These are phyloP conservation scores for Drosophila athabasca DNA, from an alignment of 1,140 invertebrate genomes.

Conservation along the genomic window DNA sequence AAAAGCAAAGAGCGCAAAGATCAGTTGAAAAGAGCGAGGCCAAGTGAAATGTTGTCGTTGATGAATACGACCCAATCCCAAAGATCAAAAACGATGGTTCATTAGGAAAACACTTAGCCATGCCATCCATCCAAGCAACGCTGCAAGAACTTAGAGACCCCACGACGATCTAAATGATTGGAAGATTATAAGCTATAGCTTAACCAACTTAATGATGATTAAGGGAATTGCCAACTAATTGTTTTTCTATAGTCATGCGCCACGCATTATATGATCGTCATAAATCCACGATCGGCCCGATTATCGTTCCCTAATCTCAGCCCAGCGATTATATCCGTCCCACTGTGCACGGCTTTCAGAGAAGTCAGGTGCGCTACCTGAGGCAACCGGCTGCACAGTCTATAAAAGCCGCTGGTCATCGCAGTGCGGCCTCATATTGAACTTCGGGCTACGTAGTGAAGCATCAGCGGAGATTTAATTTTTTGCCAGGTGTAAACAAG, in stretches of 20 bases:
- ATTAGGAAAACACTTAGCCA: constrained; percentile 12
- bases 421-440: constrained; percentile 38
- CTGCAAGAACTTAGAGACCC: not conserved
- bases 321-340: constrained; percentile 16
- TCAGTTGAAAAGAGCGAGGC: constrained; percentile 2
- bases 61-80: too few relatives aligned
- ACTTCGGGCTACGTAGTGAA: constrained; percentile 26
- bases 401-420: constrained; percentile 42
- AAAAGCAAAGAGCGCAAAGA: not conserved
- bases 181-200: constrained; percentile 3
- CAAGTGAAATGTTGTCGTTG: too few relatives aligned
- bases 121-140: not conserved
- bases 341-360: not conserved
- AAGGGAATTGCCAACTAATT: constrained; percentile 34
- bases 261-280: constrained; percentile 3
- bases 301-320: constrained; percentile 20
- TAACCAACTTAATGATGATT: constrained; percentile 20
- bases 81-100: not conserved
- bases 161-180: not conserved
- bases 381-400: constrained; percentile 6
- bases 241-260: constrained; percentile 13
- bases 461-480: constrained; percentile 26
- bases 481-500: constrained; percentile 38
- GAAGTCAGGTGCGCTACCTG: not conserved
- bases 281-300: constrained; percentile 3